Conservation (phyloP, 2,113 vertebrate genomes). For the Podiceps cristatus region DNA sequence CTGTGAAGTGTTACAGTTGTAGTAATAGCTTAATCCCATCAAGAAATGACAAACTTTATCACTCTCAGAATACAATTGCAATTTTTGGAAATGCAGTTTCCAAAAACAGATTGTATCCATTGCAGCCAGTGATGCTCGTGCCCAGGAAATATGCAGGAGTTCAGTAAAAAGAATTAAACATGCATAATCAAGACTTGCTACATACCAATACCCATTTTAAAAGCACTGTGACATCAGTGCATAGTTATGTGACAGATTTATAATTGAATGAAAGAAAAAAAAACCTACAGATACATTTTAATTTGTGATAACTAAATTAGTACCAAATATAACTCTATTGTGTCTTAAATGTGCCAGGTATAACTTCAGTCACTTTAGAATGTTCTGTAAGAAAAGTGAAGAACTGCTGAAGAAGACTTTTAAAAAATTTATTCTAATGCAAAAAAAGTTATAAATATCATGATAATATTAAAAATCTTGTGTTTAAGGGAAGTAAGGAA, state of each 20-base stretch:
- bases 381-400: neutral
- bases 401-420: neutral
- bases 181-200: conserved; percentile 7
- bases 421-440: neutral
- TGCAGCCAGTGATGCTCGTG: neutral
- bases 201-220: conserved; percentile 34
- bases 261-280: neutral
- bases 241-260: neutral
- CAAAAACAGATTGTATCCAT: neutral
- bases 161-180: conserved; percentile 46
- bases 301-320: neutral
- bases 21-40: neutral
- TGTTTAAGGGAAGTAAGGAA: neutral
- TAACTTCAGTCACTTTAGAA: neutral
- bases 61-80: neutral
- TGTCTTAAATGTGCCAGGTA: neutral
- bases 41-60: neutral
- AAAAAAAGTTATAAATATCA: neutral
- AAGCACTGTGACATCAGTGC: neutral
- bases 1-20: neutral
- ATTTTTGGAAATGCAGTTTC: conserved; percentile 15
- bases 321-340: neutral
- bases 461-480: neutral
- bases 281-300: conserved; percentile 6
- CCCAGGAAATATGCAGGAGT: neutral